A percentile compares a stretch with the other conserved stretches of the same genome.
Evolutionary conservation across 2,797 vertebrate species (phyloP).

Genomic region (Masticophis lateralis): DNA sequence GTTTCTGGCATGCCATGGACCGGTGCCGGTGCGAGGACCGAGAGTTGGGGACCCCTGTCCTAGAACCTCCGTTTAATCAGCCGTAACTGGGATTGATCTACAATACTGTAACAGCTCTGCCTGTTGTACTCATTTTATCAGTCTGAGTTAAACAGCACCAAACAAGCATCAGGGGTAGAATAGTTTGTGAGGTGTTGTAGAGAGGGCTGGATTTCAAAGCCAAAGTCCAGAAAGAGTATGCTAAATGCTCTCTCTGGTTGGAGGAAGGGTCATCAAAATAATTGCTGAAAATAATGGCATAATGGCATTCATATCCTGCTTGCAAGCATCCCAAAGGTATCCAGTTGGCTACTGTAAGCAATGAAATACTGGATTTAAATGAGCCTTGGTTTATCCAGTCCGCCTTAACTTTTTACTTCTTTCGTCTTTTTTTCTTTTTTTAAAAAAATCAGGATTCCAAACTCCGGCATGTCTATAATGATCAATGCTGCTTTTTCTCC

Average conservation of each 20-base stretch:
- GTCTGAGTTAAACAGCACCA: background rate
- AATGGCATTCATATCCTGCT: background rate
- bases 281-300: background rate
- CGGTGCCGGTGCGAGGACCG: no score
- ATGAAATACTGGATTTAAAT: background rate
- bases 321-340: background rate
- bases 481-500: background rate
- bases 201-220: background rate
- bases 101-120: background rate
- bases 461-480: background rate
- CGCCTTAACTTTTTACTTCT: background rate
- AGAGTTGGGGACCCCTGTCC: no score
- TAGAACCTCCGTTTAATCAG: background rate
- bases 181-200: background rate
- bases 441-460: background rate
- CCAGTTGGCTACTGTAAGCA: background rate
- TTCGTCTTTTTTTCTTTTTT: background rate
- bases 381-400: background rate
- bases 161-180: background rate
- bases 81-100: background rate
- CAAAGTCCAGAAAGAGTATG: background rate
- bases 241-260: background rate
- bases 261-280: background rate
- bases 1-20: no score
- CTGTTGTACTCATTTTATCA: background rate